Conservation (phyloP, 1,140 invertebrate species). For the Drosophila littoralis region DNA sequence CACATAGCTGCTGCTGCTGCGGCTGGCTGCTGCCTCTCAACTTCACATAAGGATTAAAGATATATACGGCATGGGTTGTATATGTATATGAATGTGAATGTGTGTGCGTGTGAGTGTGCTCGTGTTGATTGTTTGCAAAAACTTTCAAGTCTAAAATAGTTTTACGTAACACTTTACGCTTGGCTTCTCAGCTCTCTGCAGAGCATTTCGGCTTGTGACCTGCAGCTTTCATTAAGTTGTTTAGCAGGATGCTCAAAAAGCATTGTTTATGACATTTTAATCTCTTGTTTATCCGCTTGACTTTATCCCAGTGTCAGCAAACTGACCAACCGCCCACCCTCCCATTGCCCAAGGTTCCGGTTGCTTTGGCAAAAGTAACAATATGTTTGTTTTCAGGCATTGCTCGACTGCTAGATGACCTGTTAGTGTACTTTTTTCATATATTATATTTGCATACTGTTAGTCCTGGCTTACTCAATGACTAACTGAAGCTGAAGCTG, state of each 20-base stretch:
- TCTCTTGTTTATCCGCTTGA: slow-evolving; percentile 81
- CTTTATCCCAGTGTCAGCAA: slow-evolving; percentile 61
- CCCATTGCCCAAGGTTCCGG: slow-evolving; percentile 61
- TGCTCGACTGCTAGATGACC: slow-evolving; percentile 4
- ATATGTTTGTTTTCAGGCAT: not conserved
- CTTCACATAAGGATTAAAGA: slow-evolving; percentile 25
- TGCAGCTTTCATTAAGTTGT: slow-evolving; percentile 74
- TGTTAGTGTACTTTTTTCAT: not conserved
- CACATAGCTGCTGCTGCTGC: slow-evolving; percentile 6
- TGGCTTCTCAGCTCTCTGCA: not conserved
- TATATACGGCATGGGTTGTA: not conserved
- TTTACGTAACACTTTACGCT: slow-evolving; percentile 50
- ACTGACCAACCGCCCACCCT: slow-evolving; percentile 11
- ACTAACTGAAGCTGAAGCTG: no score
- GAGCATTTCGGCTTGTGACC: slow-evolving; percentile 6
- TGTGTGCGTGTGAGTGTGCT: not conserved
- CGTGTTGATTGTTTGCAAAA: slow-evolving; percentile 42
- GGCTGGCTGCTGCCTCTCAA: slow-evolving; percentile 5
- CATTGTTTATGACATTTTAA: slow-evolving; percentile 82
- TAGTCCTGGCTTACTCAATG: no score
- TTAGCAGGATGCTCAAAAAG: slow-evolving; percentile 68
- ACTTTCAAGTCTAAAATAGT: slow-evolving; percentile 52
- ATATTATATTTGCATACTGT: no score
- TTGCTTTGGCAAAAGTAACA: not conserved
- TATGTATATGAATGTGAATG: slow-evolving; percentile 2